Evolutionary conservation across 2,888 invertebrate species (phyloP).

Genomic region (Timema cristinae): DNA sequence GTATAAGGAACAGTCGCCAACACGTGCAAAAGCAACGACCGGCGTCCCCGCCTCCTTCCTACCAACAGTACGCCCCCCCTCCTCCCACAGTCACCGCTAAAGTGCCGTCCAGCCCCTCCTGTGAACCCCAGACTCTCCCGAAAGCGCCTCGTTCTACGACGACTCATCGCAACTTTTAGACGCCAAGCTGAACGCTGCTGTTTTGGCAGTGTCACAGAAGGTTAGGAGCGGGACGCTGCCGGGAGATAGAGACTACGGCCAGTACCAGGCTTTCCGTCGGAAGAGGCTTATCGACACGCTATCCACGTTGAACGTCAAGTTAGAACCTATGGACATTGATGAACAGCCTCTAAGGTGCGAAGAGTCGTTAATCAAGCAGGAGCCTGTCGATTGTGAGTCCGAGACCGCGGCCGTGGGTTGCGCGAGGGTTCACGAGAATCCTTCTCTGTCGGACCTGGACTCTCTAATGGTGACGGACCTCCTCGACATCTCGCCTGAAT

Average conservation of each 20-base stretch:
- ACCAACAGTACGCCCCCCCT: constrained; percentile 45
- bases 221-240: too few species aligned
- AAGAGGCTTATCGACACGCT: too few species aligned
- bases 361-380: constrained; percentile 52
- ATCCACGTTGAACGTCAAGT: constrained; percentile 32
- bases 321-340: constrained; percentile 31
- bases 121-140: constrained; percentile 82
- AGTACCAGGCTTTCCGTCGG: too few species aligned
- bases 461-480: constrained; percentile 74
- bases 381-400: constrained; percentile 43
- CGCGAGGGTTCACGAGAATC: constrained; percentile 33
- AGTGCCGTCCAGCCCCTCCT: constrained; percentile 66
- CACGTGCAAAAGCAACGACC: too few species aligned
- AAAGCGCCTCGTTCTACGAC: constrained; percentile 79
- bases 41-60: constrained; percentile 37
- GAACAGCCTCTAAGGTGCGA: constrained; percentile 25
- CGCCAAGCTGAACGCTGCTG: constrained; percentile 23
- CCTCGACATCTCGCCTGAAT: constrained; percentile 57
- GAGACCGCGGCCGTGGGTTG: constrained; percentile 29
- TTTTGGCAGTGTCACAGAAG: constrained; percentile 8
- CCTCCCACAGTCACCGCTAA: constrained; percentile 65
- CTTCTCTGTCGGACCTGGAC: constrained; percentile 66
- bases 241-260: too few species aligned
- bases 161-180: constrained; percentile 47
- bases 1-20: constrained; percentile 43